A percentile compares a stretch with the other conserved stretches of the same genome.
phyloP scores from a whole-genome alignment of 1,140 invertebrate species.

The Anthonomus grandis region DNA sequence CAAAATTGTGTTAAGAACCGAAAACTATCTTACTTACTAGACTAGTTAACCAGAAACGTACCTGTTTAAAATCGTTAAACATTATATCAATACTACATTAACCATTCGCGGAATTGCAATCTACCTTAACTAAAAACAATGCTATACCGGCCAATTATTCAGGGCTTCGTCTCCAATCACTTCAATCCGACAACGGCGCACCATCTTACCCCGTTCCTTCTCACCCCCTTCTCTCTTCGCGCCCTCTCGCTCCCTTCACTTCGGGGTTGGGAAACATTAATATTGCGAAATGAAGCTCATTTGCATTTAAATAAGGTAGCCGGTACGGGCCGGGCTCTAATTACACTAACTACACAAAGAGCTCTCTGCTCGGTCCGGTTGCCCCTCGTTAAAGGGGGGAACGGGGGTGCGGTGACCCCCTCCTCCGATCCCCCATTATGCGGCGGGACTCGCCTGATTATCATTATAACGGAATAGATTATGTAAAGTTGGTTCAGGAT shows the following conservation, averaged over 20 bases:
- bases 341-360: slow-evolving; percentile 52
- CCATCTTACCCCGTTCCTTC: slow-evolving; percentile 24
- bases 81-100: no score
- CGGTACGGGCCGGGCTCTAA: slow-evolving; percentile 49
- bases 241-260: slow-evolving; percentile 6
- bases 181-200: slow-evolving; percentile 16
- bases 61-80: no score
- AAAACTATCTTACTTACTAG: no score
- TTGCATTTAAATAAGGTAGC: slow-evolving; percentile 82
- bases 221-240: slow-evolving; percentile 9
- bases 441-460: slow-evolving; percentile 42
- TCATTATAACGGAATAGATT: slow-evolving; percentile 45
- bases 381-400: slow-evolving; percentile 28
- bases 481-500: slow-evolving; percentile 31
- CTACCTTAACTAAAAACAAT: no score
- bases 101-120: no score
- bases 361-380: slow-evolving; percentile 48
- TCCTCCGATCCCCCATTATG: slow-evolving; percentile 34
- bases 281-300: slow-evolving; percentile 84
- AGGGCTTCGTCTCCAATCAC: no score
- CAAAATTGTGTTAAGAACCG: no score
- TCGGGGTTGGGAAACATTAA: slow-evolving; percentile 70
- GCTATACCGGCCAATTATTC: no score
- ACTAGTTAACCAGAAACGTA: no score
- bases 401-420: neutral